Percentiles rank a stretch among this genome's conserved stretches.
phyloP scores from a whole-genome alignment of 2,888 invertebrate species.

The Oasisia sp. region DNA sequence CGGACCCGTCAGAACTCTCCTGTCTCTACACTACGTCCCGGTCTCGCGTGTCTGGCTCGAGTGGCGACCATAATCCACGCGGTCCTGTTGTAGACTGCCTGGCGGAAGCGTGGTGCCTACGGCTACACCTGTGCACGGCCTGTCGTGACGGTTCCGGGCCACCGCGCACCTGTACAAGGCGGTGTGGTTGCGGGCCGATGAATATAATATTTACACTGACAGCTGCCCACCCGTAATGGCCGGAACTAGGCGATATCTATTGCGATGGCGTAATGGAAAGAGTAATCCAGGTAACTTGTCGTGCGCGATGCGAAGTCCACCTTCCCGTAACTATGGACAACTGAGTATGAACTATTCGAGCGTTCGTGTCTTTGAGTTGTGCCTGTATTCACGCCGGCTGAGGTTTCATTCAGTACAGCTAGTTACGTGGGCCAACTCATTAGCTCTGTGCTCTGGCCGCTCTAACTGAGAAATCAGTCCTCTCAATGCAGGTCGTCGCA shows the following conservation, averaged over 20 bases:
- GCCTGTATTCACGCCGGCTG: too few species aligned
- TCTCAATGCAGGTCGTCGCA: too few species aligned
- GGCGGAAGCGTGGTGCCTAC: background rate
- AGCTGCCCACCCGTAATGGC: background rate
- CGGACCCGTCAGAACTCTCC: background rate
- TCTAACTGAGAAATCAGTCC: too few species aligned
- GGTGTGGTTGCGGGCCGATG: background rate
- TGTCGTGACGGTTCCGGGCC: background rate
- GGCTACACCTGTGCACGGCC: background rate
- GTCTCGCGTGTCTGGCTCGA: background rate
- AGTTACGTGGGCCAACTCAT: too few species aligned
- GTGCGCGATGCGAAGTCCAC: background rate
- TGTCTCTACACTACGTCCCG: background rate
- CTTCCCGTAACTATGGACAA: background rate
- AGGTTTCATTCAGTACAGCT: too few species aligned
- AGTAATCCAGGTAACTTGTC: background rate
- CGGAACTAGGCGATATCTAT: background rate
- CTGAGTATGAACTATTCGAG: background rate
- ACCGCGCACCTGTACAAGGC: background rate
- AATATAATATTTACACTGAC: background rate
- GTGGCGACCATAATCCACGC: background rate
- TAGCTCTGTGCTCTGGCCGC: too few species aligned
- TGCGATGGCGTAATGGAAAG: background rate
- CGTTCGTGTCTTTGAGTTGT: background rate
- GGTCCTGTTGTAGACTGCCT: background rate